These are phyloP conservation scores for Zaprionus bogoriensis DNA, from an alignment of 2,888 invertebrate species.

Conservation along the genomic window DNA sequence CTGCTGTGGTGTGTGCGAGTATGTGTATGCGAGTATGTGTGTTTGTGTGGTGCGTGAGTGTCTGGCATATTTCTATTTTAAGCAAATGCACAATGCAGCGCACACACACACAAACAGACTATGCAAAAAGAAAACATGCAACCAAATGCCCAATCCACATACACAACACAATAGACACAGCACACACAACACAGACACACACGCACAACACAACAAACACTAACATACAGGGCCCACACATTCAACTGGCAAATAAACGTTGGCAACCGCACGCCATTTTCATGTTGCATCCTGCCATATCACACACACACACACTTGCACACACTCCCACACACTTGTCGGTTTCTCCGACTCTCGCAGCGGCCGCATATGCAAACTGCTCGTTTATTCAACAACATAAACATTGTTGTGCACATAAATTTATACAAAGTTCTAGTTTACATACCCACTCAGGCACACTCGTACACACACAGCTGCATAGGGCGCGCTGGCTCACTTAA, in stretches of 20 bases:
- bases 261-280: constrained; percentile 74
- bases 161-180: constrained; percentile 10
- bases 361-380: constrained; percentile 70
- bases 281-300: constrained; percentile 77
- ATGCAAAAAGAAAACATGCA: constrained; percentile 17
- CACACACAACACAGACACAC: constrained; percentile 5
- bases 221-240: neutral
- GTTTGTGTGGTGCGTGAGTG: constrained; percentile 45
- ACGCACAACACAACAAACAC: constrained; percentile 7
- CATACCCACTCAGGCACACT: constrained; percentile 37
- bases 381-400: constrained; percentile 78
- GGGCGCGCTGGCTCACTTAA: constrained; percentile 62
- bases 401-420: constrained; percentile 77
- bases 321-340: constrained; percentile 34
- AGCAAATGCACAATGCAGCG: constrained; percentile 60
- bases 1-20: constrained; percentile 13
- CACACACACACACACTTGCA: constrained; percentile 27
- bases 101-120: constrained; percentile 12
- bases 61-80: constrained; percentile 72
- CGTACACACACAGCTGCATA: constrained; percentile 2
- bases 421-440: constrained; percentile 78
- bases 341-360: constrained; percentile 31
- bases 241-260: constrained; percentile 62
- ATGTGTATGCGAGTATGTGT: constrained; percentile 2
- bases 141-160: constrained; percentile 33